Base-by-base conservation (phyloP, 2,113 vertebrate species). In the Arizona elegans region DNA sequence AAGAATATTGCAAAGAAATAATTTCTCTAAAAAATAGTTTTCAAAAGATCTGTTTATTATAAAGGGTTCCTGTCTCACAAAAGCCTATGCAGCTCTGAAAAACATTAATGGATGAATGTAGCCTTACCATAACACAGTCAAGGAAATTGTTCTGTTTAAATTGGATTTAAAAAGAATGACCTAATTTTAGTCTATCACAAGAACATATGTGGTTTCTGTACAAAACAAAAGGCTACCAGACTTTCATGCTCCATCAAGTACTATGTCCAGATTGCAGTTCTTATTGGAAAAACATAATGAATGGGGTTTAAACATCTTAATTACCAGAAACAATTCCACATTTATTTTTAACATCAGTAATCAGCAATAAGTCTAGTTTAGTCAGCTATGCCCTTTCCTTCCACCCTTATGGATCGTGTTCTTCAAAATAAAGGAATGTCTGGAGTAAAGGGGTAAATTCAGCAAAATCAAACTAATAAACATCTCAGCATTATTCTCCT, bases 241-340 rank as follows among this genome's bases (percentile, higher is more conserved):
- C 88, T 90, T 94, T 94, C 91, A 88, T 91, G 92, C 93, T 95
- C 95, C 91, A 95, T 26, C 95, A 21, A 90, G 29, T 89, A 33
- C 53, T 56, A 96, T 93, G 96, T 91, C 91, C 91, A 95, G 85
- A 88, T 94, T 91, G 93, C 93, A 96, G 94, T 53, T 93, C 75
- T 86, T 56, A 86, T 92, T 92, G 62, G 87, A 93, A 43, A 1
- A 13, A 33, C 95, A 62, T 38, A 47, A 93, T 89, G 96, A 93
- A 93, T 29, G 92, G 94, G 90, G 62, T 21, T 94, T 91, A 92
- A 62, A 54, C 13, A 62, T 90, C 81, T 93, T 93, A 95, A 93
- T 94, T 92, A 90, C 75, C 11, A 85, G 52, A 33, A 58, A 93
- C 7, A 92, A 95, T 0, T 0, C 90, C 94, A 89, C 5, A 19